Evolutionary conservation across 2,888 invertebrate genomes (phyloP).

Genomic region (Andrena hattorfiana): DNA sequence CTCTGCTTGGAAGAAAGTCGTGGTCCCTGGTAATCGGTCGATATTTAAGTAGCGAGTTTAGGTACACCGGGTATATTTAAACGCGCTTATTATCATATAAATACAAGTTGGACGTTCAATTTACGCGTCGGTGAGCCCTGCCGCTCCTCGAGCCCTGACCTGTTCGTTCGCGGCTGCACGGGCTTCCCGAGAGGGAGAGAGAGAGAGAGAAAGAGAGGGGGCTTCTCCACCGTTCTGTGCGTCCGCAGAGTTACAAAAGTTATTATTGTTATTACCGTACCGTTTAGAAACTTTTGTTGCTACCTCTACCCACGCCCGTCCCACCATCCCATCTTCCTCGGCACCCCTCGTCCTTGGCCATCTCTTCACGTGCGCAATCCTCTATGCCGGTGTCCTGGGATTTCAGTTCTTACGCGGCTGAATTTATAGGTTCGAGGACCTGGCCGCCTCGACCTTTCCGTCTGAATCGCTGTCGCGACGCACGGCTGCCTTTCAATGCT

Average conservation of each 20-base stretch:
- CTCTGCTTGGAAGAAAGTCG: constrained; percentile 47
- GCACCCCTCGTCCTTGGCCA: constrained; percentile 33
- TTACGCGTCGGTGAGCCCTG: constrained; percentile 81
- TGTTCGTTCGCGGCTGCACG: constrained; percentile 37
- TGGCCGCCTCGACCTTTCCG: constrained; percentile 13
- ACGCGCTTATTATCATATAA: constrained; percentile 85
- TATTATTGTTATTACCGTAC: constrained; percentile 84
- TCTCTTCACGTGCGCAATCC: constrained; percentile 48
- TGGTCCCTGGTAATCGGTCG: constrained; percentile 77
- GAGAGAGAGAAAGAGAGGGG: background rate
- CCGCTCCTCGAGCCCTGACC: constrained; percentile 43
- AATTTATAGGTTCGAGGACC: constrained; percentile 47
- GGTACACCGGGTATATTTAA: constrained; percentile 84
- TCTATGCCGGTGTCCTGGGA: constrained; percentile 24
- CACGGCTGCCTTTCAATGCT: background rate
- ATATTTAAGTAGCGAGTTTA: constrained; percentile 83
- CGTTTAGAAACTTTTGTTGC: constrained; percentile 84
- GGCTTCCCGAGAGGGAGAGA: background rate
- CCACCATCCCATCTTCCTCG: constrained; percentile 48
- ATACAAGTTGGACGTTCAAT: constrained; percentile 85
- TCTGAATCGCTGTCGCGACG: background rate
- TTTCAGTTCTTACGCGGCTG: constrained; percentile 50
- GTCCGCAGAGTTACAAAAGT: constrained; percentile 83
- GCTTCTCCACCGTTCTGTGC: constrained; percentile 54
- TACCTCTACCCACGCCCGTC: constrained; percentile 56